phyloP scores from a whole-genome alignment of 2,797 vertebrate genomes.

The Trematomus bernacchii region DNA sequence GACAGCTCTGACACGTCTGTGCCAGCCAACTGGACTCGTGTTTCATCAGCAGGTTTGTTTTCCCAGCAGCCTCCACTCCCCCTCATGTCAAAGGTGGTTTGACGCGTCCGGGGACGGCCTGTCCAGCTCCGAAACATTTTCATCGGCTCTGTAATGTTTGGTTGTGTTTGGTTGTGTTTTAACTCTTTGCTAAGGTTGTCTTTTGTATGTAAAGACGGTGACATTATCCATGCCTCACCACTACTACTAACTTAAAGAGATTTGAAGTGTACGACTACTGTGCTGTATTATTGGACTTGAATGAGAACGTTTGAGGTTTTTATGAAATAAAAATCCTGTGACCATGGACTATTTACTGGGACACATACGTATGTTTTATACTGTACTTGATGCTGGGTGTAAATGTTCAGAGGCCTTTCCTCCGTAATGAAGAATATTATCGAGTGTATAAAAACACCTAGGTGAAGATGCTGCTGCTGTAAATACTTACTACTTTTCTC shows the following conservation, averaged over 20 bases:
- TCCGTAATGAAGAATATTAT: slow-evolving; percentile 20
- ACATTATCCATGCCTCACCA: slow-evolving; percentile 61
- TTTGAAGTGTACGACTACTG: slow-evolving; percentile 63
- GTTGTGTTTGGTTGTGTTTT: slow-evolving; percentile 73
- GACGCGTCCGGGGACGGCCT: slow-evolving; percentile 12
- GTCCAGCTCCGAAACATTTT: slow-evolving; percentile 44
- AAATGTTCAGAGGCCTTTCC: slow-evolving; percentile 39
- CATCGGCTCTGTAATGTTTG: slow-evolving; percentile 75
- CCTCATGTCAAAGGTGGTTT: slow-evolving; percentile 57
- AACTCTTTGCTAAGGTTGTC: slow-evolving; percentile 65
- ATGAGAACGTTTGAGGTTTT: slow-evolving; percentile 67
- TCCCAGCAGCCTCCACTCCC: slow-evolving; percentile 39
- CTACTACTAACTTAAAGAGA: slow-evolving; percentile 66
- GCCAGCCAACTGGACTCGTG: slow-evolving; percentile 51
- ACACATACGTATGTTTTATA: slow-evolving; percentile 67
- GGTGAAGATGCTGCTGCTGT: slow-evolving; percentile 69
- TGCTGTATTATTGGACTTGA: slow-evolving; percentile 68
- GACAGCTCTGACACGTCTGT: slow-evolving; percentile 25
- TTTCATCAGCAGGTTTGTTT: slow-evolving; percentile 40
- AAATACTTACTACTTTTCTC: slow-evolving; percentile 67
- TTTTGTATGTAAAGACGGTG: slow-evolving; percentile 62
- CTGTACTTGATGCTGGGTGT: slow-evolving; percentile 56
- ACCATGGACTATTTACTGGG: slow-evolving; percentile 49
- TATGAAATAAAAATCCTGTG: slow-evolving; percentile 67
- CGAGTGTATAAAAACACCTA: slow-evolving; percentile 33